Percentiles rank a stretch among this genome's conserved stretches.
These are phyloP conservation scores for Calliopsis andreniformis DNA, from an alignment of 1,140 invertebrate genomes.

Conservation along the genomic window DNA sequence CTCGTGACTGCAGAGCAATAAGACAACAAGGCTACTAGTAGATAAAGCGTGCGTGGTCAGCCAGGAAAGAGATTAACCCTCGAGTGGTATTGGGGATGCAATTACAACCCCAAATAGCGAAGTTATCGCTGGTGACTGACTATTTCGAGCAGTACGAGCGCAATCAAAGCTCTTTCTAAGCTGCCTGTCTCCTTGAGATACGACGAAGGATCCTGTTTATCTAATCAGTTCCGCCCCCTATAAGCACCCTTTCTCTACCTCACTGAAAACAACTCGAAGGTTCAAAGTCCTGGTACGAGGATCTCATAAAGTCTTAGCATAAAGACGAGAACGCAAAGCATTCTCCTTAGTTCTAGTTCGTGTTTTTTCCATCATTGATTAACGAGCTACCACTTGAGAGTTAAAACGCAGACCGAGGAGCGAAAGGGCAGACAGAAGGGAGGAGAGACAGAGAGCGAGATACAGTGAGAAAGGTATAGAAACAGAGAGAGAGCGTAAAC, in stretches of 20 bases:
- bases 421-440: conserved; percentile 8
- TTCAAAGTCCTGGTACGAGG: no score
- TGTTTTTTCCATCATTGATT: not conserved
- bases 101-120: not conserved
- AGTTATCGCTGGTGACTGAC: not conserved
- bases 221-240: not conserved
- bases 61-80: conserved; percentile 46
- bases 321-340: no score
- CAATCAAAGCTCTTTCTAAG: not conserved
- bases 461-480: not conserved
- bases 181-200: not conserved
- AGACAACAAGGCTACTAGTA: conserved; percentile 42
- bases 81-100: conserved; percentile 42
- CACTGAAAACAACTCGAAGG: no score
- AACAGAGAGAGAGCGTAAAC: conserved; percentile 18
- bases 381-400: conserved; percentile 43
- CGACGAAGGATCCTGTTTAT: not conserved
- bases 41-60: conserved; percentile 13
- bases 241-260: no score
- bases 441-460: not conserved
- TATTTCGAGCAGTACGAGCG: not conserved
- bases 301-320: no score
- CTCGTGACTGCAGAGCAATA: conserved; percentile 54
- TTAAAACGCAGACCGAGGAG: conserved; percentile 10
- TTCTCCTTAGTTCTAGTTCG: not conserved